Percentiles rank a stretch among this genome's conserved stretches.
These are phyloP conservation scores for Lymantria monacha DNA, from an alignment of 2,888 invertebrate species.

Conservation along the genomic window DNA sequence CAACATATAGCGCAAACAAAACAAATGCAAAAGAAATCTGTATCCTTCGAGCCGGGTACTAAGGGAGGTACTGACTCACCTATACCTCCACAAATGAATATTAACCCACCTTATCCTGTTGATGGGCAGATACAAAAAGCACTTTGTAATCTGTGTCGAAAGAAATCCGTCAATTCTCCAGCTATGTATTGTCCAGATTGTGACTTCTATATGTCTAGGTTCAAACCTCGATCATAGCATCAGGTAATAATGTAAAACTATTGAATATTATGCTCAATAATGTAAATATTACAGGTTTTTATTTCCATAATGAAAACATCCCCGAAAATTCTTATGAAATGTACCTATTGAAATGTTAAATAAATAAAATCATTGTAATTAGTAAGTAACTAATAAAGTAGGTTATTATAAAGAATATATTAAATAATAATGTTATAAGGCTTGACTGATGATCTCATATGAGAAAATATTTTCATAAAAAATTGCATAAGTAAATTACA, in stretches of 20 bases:
- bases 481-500: conserved; percentile 24
- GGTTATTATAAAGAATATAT: conserved; percentile 6
- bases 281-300: conserved; percentile 20
- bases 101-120: conserved; percentile 43
- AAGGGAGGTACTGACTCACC: conserved; percentile 84
- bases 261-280: conserved; percentile 23
- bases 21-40: conserved; percentile 85
- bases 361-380: conserved; percentile 18
- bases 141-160: conserved; percentile 93
- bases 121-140: conserved; percentile 77
- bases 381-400: conserved; percentile 24
- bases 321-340: conserved; percentile 22
- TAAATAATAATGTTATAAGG: conserved; percentile 16
- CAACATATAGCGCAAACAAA: conserved; percentile 84
- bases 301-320: too few species aligned
- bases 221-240: conserved; percentile 84
- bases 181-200: conserved; percentile 94
- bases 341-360: conserved; percentile 21
- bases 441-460: conserved; percentile 41
- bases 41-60: conserved; percentile 88
- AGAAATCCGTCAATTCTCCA: conserved; percentile 89
- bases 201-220: conserved; percentile 95
- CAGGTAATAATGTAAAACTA: conserved; percentile 13
- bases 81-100: conserved; percentile 64
- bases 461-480: conserved; percentile 36